phyloP scores from a whole-genome alignment of 2,797 vertebrate genomes.

The Rhinogobio ventralis region DNA sequence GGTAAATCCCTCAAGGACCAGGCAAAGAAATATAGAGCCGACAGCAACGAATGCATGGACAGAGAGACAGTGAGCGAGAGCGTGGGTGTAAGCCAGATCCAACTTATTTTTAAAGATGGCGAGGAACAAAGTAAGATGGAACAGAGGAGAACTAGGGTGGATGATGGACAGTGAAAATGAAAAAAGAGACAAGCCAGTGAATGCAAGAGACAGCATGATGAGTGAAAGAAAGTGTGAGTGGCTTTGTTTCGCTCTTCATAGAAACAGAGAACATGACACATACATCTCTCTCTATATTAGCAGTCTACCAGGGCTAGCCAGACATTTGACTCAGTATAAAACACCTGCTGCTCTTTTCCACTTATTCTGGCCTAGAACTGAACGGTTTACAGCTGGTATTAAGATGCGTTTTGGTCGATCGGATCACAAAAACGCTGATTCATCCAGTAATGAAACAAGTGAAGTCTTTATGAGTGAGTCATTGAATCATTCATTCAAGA shows the following conservation, averaged over 20 bases:
- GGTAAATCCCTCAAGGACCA: slow-evolving; percentile 6
- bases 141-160: background rate
- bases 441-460: too few species aligned
- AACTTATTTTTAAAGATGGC: slow-evolving; percentile 32
- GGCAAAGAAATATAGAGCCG: slow-evolving; percentile 31
- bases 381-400: background rate
- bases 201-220: background rate
- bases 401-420: too few species aligned
- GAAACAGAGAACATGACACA: background rate
- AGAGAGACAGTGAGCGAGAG: background rate
- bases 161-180: slow-evolving; percentile 33
- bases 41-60: background rate
- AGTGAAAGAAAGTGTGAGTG: background rate
- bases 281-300: background rate
- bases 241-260: background rate
- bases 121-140: slow-evolving; percentile 40
- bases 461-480: too few species aligned
- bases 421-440: too few species aligned
- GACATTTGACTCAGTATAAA: background rate
- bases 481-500: too few species aligned
- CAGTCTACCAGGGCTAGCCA: background rate
- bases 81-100: slow-evolving; percentile 35
- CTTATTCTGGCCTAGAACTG: background rate
- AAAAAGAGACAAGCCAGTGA: background rate
- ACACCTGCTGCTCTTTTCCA: background rate